phyloP scores from a whole-genome alignment of 2,113 vertebrate species.

The Pipra filicauda region DNA sequence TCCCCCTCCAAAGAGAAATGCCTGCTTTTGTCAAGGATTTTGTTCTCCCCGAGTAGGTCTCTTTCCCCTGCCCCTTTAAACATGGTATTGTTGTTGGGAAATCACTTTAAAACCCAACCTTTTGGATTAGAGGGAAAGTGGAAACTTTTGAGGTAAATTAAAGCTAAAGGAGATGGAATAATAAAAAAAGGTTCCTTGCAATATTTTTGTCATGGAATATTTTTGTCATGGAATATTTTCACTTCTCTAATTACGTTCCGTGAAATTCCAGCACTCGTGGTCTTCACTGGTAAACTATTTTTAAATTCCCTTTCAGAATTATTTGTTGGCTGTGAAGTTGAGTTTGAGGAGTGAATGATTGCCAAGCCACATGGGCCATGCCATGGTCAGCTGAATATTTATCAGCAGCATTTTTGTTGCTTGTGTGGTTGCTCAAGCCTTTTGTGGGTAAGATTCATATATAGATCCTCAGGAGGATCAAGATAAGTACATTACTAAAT shows the following conservation, averaged over 20 bases:
- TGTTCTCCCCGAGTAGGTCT: neutral
- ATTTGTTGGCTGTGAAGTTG: neutral
- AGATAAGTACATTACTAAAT: neutral
- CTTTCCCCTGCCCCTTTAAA: neutral
- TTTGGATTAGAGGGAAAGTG: neutral
- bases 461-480: neutral
- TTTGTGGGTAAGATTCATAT: neutral
- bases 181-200: neutral
- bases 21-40: neutral
- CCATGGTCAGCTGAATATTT: neutral
- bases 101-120: neutral
- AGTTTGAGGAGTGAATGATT: neutral
- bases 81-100: fast-evolving
- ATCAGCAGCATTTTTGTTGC: neutral
- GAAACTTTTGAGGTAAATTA: neutral
- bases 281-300: neutral
- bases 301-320: neutral
- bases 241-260: neutral
- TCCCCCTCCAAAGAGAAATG: neutral
- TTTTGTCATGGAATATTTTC: neutral
- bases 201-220: neutral
- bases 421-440: neutral
- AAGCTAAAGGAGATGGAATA: neutral
- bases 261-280: neutral
- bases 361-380: neutral